Percentiles rank a stretch among this genome's conserved stretches.
Evolutionary conservation across 2,797 vertebrate genomes (phyloP).

Genomic region (Synaphobranchus kaupii): DNA sequence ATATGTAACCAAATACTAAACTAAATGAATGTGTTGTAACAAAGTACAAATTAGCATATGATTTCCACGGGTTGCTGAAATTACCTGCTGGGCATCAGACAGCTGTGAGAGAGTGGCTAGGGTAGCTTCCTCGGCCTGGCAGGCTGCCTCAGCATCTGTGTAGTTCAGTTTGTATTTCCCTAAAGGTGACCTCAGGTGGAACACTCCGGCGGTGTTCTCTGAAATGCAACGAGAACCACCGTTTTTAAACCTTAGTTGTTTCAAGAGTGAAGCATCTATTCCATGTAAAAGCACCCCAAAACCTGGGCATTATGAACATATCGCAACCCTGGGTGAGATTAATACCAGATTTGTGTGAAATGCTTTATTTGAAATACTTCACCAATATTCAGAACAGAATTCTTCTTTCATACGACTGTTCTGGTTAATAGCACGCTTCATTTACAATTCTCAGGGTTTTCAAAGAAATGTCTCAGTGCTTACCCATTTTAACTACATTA

Average conservation of each 20-base stretch:
- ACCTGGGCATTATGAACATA: not conserved
- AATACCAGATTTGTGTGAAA: not conserved
- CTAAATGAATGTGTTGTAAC: not conserved
- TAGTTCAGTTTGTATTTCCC: conserved; percentile 85
- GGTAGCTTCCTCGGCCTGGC: conserved; percentile 75
- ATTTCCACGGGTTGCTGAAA: not conserved
- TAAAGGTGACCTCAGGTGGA: conserved; percentile 80
- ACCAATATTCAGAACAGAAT: no score
- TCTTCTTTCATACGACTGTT: no score
- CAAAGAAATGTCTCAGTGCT: no score
- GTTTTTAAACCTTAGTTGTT: not conserved
- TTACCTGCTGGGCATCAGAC: conserved; percentile 90
- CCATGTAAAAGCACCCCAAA: not conserved
- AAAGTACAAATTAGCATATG: not conserved
- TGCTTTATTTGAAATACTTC: not conserved
- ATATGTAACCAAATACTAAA: no score
- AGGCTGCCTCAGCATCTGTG: conserved; percentile 76
- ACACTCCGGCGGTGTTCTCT: conserved; percentile 89
- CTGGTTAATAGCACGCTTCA: no score
- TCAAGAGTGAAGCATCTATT: not conserved
- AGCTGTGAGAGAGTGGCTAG: conserved; percentile 84
- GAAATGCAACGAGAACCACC: conserved; percentile 41
- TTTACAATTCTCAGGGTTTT: no score
- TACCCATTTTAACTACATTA: no score
- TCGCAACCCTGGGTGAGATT: not conserved